phyloP scores from a whole-genome alignment of 2,113 vertebrate genomes.

The Uria aalge region DNA sequence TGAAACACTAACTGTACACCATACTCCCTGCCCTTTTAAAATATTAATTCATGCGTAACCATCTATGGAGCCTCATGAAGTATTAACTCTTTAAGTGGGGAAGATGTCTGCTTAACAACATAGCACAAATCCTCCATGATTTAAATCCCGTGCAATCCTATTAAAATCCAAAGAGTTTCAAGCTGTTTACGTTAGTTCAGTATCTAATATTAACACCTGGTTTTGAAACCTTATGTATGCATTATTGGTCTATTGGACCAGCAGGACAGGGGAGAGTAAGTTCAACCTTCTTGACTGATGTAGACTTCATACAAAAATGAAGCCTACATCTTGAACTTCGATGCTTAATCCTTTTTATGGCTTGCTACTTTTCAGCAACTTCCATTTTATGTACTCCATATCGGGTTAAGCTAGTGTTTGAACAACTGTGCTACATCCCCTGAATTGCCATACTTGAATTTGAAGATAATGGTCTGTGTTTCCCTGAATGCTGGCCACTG shows the following conservation, averaged over 20 bases:
- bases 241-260: not conserved
- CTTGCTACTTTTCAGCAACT: not conserved
- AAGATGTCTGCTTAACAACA: not conserved
- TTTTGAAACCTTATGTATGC: not conserved
- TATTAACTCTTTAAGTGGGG: conserved; percentile 49
- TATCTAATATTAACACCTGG: not conserved
- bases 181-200: not conserved
- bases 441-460: not conserved
- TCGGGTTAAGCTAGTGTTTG: not conserved
- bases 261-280: not conserved
- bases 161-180: not conserved
- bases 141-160: not conserved
- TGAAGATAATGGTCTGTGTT: not conserved
- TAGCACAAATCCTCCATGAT: not conserved
- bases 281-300: accelerated
- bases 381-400: not conserved
- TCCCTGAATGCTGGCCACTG: not conserved
- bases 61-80: conserved; percentile 16
- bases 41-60: conserved; percentile 55
- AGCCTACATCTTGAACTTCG: not conserved
- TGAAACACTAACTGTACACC: conserved; percentile 42
- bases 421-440: not conserved
- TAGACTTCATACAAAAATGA: not conserved
- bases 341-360: not conserved
- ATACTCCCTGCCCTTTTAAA: conserved; percentile 49